These are phyloP conservation scores for Felis chaus DNA, from an alignment of 2,113 vertebrate genomes.

Conservation along the genomic window DNA sequence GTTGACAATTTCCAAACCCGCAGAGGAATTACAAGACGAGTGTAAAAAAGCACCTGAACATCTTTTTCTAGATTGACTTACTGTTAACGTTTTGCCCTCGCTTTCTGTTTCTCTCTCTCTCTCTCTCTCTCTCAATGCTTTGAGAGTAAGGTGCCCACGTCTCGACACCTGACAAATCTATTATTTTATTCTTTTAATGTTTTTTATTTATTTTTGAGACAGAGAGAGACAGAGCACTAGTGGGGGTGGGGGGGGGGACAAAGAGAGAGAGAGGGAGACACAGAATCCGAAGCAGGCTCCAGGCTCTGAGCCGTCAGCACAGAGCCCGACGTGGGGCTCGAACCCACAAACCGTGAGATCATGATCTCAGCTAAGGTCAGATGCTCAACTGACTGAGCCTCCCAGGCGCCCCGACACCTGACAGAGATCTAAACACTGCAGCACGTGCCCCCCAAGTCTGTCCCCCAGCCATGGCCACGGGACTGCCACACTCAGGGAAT, in stretches of 20 bases:
- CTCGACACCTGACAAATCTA: background rate
- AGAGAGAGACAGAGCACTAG: too few relatives aligned
- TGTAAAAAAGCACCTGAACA: background rate
- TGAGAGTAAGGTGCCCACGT: background rate
- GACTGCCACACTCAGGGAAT: background rate
- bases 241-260: too few relatives aligned
- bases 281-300: too few relatives aligned
- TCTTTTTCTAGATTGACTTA: background rate
- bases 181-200: too few relatives aligned
- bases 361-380: too few relatives aligned
- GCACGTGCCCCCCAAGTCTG: background rate
- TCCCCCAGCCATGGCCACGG: fast-evolving
- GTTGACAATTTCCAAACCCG: background rate
- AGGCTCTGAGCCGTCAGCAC: too few relatives aligned
- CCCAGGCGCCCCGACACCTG: background rate
- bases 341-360: too few relatives aligned
- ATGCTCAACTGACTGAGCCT: too few relatives aligned
- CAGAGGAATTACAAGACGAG: background rate
- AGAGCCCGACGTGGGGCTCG: fast-evolving
- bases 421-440: background rate
- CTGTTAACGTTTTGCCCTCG: background rate
- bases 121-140: background rate
- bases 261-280: too few relatives aligned
- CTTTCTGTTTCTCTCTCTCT: too few relatives aligned
- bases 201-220: too few relatives aligned